Evolutionary conservation across 1,140 invertebrate genomes (phyloP).

Genomic region (Caenorhabditis elegans): DNA sequence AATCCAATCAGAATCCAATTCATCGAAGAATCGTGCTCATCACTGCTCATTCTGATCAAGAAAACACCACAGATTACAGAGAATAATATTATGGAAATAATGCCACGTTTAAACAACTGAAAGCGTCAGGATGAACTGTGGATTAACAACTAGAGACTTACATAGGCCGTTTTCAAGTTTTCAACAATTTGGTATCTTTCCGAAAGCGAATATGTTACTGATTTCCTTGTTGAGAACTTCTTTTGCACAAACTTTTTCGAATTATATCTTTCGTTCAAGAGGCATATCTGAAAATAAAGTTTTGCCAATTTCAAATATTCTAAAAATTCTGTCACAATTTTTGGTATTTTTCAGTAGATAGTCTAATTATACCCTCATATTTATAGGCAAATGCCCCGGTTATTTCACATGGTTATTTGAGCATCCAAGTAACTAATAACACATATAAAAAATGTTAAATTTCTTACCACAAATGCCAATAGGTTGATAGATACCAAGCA

Average conservation of each 20-base stretch:
- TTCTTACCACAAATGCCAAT: slow-evolving; percentile 23
- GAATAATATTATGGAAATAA: slow-evolving; percentile 17
- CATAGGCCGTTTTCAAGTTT: slow-evolving; percentile 32
- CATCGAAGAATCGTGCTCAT: slow-evolving; percentile 13
- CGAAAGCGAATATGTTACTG: not conserved
- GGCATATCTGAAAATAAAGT: not conserved
- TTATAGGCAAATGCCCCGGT: no score
- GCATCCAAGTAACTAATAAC: no score
- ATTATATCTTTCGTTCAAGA: slow-evolving; percentile 17
- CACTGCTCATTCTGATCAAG: not conserved
- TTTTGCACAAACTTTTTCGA: slow-evolving; percentile 6
- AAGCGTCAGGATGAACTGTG: not conserved
- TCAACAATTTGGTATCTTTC: slow-evolving; percentile 31
- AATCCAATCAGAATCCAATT: slow-evolving; percentile 39
- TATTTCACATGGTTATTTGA: no score
- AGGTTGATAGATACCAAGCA: not conserved
- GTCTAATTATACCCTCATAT: no score
- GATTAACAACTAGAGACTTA: not conserved
- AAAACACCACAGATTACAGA: slow-evolving; percentile 18
- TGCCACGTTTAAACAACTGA: slow-evolving; percentile 28
- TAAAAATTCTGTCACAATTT: no score
- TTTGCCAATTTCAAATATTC: not conserved
- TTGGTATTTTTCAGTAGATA: no score
- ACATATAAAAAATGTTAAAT: no score
- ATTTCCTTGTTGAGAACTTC: not conserved